Evolutionary conservation across 1,140 invertebrate genomes (phyloP).

Genomic region (Drosophila lini): DNA sequence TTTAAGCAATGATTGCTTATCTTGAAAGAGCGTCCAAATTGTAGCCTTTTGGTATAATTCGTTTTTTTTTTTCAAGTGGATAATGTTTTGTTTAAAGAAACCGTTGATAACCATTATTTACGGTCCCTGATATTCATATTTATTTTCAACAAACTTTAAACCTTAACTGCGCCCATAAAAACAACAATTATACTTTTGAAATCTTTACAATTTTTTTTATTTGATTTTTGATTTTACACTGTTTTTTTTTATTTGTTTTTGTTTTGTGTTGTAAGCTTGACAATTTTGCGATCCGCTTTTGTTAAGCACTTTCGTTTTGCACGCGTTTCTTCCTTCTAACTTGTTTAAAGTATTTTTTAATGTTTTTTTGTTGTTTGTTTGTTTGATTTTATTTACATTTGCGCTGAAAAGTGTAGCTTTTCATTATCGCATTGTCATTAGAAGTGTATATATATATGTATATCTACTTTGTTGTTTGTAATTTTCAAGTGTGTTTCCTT

Average conservation of each 20-base stretch:
- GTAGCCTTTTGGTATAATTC: too few relatives aligned
- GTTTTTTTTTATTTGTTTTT: constrained; percentile 60
- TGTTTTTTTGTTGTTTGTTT: constrained; percentile 23
- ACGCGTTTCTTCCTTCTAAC: constrained; percentile 47
- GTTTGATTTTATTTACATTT: constrained; percentile 64
- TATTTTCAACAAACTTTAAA: too few relatives aligned
- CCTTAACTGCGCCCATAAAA: not conserved
- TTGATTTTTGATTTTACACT: constrained; percentile 75
- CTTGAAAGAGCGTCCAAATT: too few relatives aligned
- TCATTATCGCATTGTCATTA: constrained; percentile 41
- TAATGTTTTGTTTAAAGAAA: too few relatives aligned
- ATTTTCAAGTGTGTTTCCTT: constrained; percentile 53
- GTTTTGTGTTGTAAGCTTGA: constrained; percentile 68
- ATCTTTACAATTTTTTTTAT: constrained; percentile 76
- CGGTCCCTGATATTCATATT: too few relatives aligned
- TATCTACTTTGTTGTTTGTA: constrained; percentile 33
- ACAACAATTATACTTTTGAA: constrained; percentile 21
- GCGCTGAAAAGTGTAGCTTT: constrained; percentile 38
- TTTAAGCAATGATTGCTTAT: too few relatives aligned
- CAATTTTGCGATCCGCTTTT: constrained; percentile 49
- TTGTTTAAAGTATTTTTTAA: constrained; percentile 67
- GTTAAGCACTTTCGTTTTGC: constrained; percentile 51
- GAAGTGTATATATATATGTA: constrained; percentile 24
- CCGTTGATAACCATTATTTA: too few relatives aligned
- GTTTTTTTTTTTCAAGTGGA: too few relatives aligned